phyloP scores from a whole-genome alignment of 1,140 invertebrate genomes.

The Calliopsis andreniformis region DNA sequence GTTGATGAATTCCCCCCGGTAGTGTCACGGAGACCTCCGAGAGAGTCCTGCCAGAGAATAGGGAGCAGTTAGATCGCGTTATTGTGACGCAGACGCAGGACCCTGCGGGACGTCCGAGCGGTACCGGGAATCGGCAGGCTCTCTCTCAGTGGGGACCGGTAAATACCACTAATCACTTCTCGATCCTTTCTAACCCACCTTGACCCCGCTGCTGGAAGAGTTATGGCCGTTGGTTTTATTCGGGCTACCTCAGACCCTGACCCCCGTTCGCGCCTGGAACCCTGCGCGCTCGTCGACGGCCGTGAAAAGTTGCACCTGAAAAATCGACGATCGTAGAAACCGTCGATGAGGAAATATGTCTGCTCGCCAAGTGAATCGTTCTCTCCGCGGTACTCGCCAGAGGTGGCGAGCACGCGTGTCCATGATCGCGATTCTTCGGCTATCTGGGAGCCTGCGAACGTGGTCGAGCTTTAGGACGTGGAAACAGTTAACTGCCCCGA shows the following conservation, averaged over 20 bases:
- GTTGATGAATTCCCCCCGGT: conserved; percentile 48
- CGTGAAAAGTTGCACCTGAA: conserved; percentile 10
- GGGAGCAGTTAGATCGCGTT: conserved; percentile 63
- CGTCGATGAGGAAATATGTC: not conserved
- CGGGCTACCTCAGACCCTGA: conserved; percentile 47
- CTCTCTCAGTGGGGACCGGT: conserved; percentile 54
- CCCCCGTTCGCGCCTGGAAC: conserved; percentile 29
- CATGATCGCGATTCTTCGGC: not conserved
- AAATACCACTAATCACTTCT: conserved; percentile 73
- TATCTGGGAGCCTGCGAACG: not conserved
- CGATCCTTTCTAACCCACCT: conserved; percentile 68
- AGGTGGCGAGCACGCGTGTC: too few species aligned
- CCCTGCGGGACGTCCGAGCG: conserved; percentile 59
- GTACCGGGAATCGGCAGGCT: conserved; percentile 62
- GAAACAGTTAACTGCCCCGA: too few species aligned
- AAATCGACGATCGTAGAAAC: not conserved
- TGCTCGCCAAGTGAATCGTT: not conserved
- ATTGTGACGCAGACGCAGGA: conserved; percentile 56
- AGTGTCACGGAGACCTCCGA: conserved; percentile 39
- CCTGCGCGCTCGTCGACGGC: not conserved
- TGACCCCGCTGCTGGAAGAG: conserved; percentile 60
- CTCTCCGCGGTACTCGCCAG: not conserved
- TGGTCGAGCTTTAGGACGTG: too few species aligned
- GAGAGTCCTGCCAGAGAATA: conserved; percentile 59
- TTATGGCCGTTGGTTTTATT: conserved; percentile 68